phyloP scores from a whole-genome alignment of 1,140 invertebrate species.

The Micrasema longulum region DNA sequence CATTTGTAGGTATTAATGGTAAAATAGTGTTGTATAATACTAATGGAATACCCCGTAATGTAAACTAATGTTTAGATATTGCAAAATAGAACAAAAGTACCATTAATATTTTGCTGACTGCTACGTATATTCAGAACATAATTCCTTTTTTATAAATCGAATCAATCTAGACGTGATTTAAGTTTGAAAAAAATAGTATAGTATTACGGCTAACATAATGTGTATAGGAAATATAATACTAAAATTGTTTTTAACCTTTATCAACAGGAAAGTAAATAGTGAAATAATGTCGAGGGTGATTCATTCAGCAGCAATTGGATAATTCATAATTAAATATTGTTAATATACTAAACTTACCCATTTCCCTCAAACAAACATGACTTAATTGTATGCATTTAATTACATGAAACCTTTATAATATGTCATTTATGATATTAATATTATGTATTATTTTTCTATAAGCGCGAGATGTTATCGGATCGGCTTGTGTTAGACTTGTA shows the following conservation, averaged over 20 bases:
- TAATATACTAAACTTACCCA: too few relatives aligned
- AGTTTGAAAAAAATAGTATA: too few relatives aligned
- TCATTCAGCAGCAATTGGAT: too few relatives aligned
- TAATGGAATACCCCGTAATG: conserved; percentile 12
- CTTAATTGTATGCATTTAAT: conserved; percentile 16
- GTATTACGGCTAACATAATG: too few relatives aligned
- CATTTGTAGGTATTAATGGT: conserved; percentile 16
- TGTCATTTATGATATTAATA: background rate
- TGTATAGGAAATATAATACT: too few relatives aligned
- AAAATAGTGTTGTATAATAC: conserved; percentile 19
- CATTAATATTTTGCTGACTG: conserved; percentile 20
- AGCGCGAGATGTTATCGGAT: too few relatives aligned
- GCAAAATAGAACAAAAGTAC: conserved; percentile 10
- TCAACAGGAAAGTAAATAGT: too few relatives aligned
- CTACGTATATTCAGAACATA: background rate
- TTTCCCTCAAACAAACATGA: conserved; percentile 4
- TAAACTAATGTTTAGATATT: conserved; percentile 7
- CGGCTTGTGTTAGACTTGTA: background rate
- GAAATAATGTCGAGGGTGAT: too few relatives aligned
- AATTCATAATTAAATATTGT: too few relatives aligned
- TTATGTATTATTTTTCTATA: background rate
- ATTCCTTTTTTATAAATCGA: too few relatives aligned
- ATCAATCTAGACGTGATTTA: too few relatives aligned
- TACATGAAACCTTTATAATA: conserved; percentile 1
- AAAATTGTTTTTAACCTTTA: too few relatives aligned